Evolutionary conservation across 2,113 vertebrate genomes (phyloP), one percentile per base, ranked within the genome.

Genomic region (Melozone crissalis): DNA sequence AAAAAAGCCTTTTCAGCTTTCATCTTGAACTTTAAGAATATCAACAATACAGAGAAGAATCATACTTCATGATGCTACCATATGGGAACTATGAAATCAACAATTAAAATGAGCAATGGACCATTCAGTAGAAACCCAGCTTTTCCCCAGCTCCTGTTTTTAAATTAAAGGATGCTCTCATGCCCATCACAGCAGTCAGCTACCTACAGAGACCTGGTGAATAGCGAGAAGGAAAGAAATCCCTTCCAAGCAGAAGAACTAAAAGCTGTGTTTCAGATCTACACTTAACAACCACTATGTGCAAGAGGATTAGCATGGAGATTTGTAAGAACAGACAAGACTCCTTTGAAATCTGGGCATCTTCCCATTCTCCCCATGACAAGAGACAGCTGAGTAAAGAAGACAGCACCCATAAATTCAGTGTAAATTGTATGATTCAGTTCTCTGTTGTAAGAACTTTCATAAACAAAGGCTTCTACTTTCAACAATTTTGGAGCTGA

Each of bases 331-430:
- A 77, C 79, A 94, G 68, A 65, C 76, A 95, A 73, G 59, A 80
- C 28, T 92, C 65, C 47, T 63, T 46, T 74, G 72, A 71, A 97
- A 93, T 92, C 59, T 86, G 89, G 93, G 92, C 92, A 96, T 92
- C 82, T n/a, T 95, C 96, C 83, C 92, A 88, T 92, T 81, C 94
- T 75, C 84, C 79, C 54, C 22, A 4, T 41, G 65, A 95, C 39
- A 97, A 84, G 94, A 95, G 90, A 92, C 75, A 95, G 87, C 72
- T 95, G 65, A 96, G 69, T 73, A 90, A 94, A 92, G 92, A 92
- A 76, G 76, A 91, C 72, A 83, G 92, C 30, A 62, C 92, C 90
- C 69, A 94, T 87, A 90, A 94, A 96, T 88, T 93, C 76, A 93
- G n/a, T 63, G 44, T 86, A 92, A 94, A 96, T 86, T 49, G 73